Base-by-base conservation (phyloP, 2,888 invertebrate species). In the Leucoptera coffeella region DNA sequence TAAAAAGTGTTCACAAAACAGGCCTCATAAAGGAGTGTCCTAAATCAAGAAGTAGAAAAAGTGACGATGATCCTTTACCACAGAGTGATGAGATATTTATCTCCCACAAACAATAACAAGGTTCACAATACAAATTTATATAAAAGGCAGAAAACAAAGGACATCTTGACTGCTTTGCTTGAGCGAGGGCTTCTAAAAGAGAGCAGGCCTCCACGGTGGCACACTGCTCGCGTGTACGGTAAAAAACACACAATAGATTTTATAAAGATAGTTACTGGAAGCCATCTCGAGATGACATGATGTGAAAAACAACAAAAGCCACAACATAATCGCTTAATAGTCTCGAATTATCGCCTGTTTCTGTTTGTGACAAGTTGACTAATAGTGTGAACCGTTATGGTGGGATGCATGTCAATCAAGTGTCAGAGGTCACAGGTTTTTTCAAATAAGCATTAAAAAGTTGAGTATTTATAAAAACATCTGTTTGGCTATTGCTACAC, bases 291-390 rank as follows among this genome's bases (percentile, higher is more conserved):
- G 67, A 67, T 69, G 69, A 69, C 69, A 67, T 57, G 62, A 45
- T 49, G 58, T 6, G 65, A 65, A 69, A 62, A 65, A 55, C 50
- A 58, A 69, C 67, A 69, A 69, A 65, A 51, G 65, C 65, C 65
- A 67, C 61, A 61, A 67, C 67, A 55, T 67, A 65, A 69, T 67
- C 67, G 67, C 69, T 67, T 69, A 67, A 69, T 69, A 64, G 60
- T 59, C 50, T 62, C 67, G 67, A 65, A 69, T 69, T 69, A 69
- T 69, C 69, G 52, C 61, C 49, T 64, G 59, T 64, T 65, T 65
- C 64, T 67, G 69, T 69, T 67, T 67, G n/a, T n/a, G n/a, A n/a
- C n/a, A n/a, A 51, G 12, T 45, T 51, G 62, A 58, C 61, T 60
- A 64, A 62, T 61, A 64, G 61, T 54, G 55, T 41, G 47, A 47